A percentile compares a stretch with the other conserved stretches of the same genome.
phyloP scores from a whole-genome alignment of 2,797 vertebrate species.

The Erpetoichthys calabaricus region DNA sequence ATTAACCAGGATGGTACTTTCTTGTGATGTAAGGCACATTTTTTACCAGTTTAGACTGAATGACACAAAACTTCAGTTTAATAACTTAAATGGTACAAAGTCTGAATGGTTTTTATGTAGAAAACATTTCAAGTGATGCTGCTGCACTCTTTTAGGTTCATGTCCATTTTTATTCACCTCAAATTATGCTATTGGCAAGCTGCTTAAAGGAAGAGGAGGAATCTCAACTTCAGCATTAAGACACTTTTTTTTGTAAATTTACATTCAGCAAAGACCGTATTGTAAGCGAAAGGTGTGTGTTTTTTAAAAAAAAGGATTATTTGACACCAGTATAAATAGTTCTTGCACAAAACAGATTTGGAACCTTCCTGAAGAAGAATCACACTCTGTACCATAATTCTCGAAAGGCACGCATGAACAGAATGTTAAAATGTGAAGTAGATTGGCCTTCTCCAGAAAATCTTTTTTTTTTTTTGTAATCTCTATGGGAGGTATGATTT shows the following conservation, averaged over 20 bases:
- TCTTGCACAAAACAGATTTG: slow-evolving; percentile 3
- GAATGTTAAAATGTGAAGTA: slow-evolving; percentile 39
- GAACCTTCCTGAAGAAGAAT: neutral
- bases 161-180: no score
- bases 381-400: slow-evolving; percentile 10
- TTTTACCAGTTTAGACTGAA: slow-evolving; percentile 15
- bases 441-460: slow-evolving; percentile 16
- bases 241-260: no score
- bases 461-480: slow-evolving; percentile 5
- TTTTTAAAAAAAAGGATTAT: no score
- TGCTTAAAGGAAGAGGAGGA: no score
- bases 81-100: slow-evolving; percentile 25
- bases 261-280: no score
- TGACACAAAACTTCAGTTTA: slow-evolving; percentile 14
- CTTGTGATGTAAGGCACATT: slow-evolving; percentile 42
- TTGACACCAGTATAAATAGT: neutral
- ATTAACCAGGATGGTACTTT: slow-evolving; percentile 29
- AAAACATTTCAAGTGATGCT: no score
- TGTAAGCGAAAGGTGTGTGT: no score
- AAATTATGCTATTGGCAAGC: no score
- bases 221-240: no score
- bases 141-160: no score
- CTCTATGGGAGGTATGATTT: slow-evolving; percentile 1
- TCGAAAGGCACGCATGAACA: slow-evolving; percentile 56
- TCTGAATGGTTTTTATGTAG: slow-evolving; percentile 6